Evolutionary conservation across 2,888 invertebrate genomes (phyloP), one percentile per base, ranked within the genome.

Genomic region (Calameuta idolon): DNA sequence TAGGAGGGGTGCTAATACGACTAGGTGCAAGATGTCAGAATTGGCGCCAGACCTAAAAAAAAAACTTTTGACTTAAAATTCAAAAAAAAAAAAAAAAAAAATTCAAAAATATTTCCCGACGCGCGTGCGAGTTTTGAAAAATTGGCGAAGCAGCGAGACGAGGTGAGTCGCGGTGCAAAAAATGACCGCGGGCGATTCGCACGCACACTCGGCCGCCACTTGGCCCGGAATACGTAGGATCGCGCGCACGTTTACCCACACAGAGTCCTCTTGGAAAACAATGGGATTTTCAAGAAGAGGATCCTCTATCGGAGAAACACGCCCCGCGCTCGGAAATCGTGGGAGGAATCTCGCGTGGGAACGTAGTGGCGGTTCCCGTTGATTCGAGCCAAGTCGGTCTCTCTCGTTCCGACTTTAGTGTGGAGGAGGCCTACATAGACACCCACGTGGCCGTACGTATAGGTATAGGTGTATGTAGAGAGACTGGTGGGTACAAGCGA

Each of bases 291-390:
- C 30, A 33, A 73, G 74, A 82, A 74, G 80, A 80, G 81, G 81
- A 82, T 82, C 83, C 82, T 83, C 79, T 81, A 83, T 83, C 83
- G 78, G 78, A 80, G 81, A 77, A 79, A 83, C 81, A 83, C 84
- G 82, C 79, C 80, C 83, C 78, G 81, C 78, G 79, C 79, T 78
- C 79, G 75, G 78, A 81, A 85, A 84, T 86, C 86, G 87, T 86
- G 86, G 85, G 86, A 87, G 86, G 86, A 86, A 85, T 86, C 81
- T 83, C 81, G 85, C 87, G 88, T 88, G 88, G 87, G 88, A 86
- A 86, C 83, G 73, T 69, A 40, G 73, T 68, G 76, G 76, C 79
- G 77, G 79, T 76, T 33, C 76, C 71, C 76, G 73, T 33, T 74
- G 74, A 73, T 75, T 77, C 75, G 73, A 77, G 74, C 77, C 79